Evolutionary conservation across 1,140 invertebrate genomes (phyloP), one percentile per base, ranked within the genome.

Genomic region (Papilio polyxenes): DNA sequence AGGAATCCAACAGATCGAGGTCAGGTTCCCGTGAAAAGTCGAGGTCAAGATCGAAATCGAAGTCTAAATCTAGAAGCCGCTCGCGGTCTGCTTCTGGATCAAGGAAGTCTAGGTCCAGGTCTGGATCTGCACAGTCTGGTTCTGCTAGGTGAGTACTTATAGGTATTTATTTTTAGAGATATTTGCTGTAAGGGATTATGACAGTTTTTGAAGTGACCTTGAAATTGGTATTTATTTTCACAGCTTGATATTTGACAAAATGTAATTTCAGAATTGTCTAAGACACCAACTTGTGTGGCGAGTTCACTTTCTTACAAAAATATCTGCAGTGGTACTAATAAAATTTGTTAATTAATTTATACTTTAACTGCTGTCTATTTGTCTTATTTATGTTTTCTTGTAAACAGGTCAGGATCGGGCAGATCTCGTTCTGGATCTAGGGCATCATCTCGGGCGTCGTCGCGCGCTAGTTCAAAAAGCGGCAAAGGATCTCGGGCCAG

Each of bases 341-440:
- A n/a, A n/a, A n/a, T 1, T 31, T 31, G 23, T 31, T 2, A 31
- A 31, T 31, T 31, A 31, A 1, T 31, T 31, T 0, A 31, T 31
- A 31, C 23, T 31, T 31, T 31, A 31, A 31, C 23, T 31, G 23
- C 23, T 31, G 23, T 31, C n/a, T n/a, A n/a, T n/a, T n/a, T n/a
- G n/a, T n/a, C n/a, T n/a, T n/a, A n/a, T n/a, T n/a, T n/a, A 31
- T 31, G 23, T 59, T 59, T 7, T n/a, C 37, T 51, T 79, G 44
- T 31, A 44, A 44, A 8, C 56, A 86, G 89, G 37, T 90, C 88
- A 4, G 83, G 85, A 1, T 90, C 89, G 9, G 85, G 20, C 0
- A 83, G 90, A 1, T 93, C 91, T 9, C 80, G 88, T 5, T 91
- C 92, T 0, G 88, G 90, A 1, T 94, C 92, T 4, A 86, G 91